phyloP scores from a whole-genome alignment of 2,113 vertebrate genomes.

The Forbesichthys papilliferus region DNA sequence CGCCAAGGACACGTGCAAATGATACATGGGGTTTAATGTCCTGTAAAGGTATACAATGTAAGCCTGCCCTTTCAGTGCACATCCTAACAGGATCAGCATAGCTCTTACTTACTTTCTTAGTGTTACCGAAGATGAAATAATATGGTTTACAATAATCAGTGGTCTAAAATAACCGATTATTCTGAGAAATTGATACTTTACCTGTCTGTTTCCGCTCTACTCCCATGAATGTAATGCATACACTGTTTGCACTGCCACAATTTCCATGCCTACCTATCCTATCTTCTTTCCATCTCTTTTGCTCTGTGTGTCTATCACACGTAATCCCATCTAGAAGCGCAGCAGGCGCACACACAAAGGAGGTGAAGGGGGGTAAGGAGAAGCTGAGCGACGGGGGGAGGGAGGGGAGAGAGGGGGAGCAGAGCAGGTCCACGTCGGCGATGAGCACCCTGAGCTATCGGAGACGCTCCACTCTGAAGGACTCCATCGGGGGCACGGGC shows the following conservation, averaged over 20 bases:
- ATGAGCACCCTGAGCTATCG: slow-evolving; percentile 97
- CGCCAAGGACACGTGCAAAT: slow-evolving; percentile 57
- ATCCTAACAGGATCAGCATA: neutral
- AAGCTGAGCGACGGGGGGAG: slow-evolving; percentile 65
- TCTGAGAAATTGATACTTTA: too few species aligned
- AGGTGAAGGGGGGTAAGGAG: slow-evolving; percentile 72
- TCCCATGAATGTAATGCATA: too few species aligned
- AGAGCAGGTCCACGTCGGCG: slow-evolving; percentile 81
- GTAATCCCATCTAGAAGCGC: slow-evolving; percentile 69
- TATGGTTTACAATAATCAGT: slow-evolving; percentile 4
- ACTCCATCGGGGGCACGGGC: slow-evolving; percentile 88
- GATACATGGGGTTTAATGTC: slow-evolving; percentile 11
- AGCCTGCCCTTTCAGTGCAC: slow-evolving; percentile 4
- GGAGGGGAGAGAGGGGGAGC: slow-evolving; percentile 78
- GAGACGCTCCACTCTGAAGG: slow-evolving; percentile 88
- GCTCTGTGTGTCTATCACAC: slow-evolving; percentile 20
- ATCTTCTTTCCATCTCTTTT: slow-evolving; percentile 10
- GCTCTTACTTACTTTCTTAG: neutral
- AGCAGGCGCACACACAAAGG: slow-evolving; percentile 69
- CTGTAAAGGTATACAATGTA: neutral
- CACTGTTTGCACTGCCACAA: too few species aligned
- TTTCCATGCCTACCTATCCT: neutral
- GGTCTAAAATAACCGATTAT: too few species aligned
- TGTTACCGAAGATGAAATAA: slow-evolving; percentile 19
- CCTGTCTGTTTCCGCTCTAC: too few species aligned